These are phyloP conservation scores for Gyps fulvus DNA, from an alignment of 2,113 vertebrate genomes.

Conservation along the genomic window DNA sequence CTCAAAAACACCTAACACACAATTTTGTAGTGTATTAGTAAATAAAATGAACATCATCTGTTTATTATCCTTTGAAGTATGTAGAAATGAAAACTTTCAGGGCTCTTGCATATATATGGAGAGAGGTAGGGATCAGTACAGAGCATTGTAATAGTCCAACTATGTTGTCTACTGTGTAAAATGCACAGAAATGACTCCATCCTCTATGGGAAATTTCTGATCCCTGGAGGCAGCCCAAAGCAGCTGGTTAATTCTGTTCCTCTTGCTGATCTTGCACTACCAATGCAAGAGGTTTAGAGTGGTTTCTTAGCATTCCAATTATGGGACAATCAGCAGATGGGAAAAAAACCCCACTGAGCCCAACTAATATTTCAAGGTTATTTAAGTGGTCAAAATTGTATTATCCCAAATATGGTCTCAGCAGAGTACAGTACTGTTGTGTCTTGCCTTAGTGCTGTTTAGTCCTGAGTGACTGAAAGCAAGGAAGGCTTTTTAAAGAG, in stretches of 20 bases:
- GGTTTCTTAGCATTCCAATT: background rate
- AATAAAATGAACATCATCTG: background rate
- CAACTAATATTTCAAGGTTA: background rate
- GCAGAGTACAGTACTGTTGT: background rate
- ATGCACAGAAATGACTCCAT: background rate
- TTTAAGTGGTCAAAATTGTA: background rate
- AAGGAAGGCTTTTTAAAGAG: background rate
- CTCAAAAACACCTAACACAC: background rate
- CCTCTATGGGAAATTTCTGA: background rate
- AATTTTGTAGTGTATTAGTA: background rate
- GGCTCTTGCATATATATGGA: background rate
- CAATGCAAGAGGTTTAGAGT: background rate
- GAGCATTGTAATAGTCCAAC: background rate
- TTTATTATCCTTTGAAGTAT: background rate
- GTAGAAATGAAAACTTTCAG: background rate
- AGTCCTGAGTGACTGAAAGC: background rate
- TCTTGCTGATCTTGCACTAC: background rate
- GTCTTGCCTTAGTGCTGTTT: background rate
- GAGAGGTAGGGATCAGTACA: background rate
- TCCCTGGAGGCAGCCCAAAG: background rate
- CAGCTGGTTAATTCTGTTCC: background rate
- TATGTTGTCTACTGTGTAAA: background rate
- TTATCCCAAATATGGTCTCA: background rate
- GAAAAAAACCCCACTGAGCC: fast-evolving
- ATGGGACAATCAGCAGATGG: background rate